Conservation (phyloP, 2,113 vertebrate genomes). For the Aviceda subcristata region DNA sequence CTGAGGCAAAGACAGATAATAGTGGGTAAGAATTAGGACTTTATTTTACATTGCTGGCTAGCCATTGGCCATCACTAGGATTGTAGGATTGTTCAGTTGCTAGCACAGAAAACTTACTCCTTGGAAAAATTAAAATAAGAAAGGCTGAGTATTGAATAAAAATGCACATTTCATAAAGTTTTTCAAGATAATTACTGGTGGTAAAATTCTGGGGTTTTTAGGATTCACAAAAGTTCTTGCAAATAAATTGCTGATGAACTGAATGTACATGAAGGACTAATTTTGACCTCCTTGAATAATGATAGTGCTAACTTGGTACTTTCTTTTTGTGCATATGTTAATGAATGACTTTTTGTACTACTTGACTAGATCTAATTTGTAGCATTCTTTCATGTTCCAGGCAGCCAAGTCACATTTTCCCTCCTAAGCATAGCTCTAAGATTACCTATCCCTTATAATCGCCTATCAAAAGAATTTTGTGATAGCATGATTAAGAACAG, state of each 20-base stretch:
- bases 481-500: not conserved
- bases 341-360: constrained; percentile 30
- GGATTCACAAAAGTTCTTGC: not conserved
- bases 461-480: not conserved
- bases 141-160: not conserved
- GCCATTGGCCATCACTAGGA: not conserved
- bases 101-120: not conserved
- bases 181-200: not conserved
- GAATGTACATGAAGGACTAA: constrained; percentile 42
- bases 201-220: not conserved
- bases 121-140: not conserved
- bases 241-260: constrained; percentile 37
- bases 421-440: not conserved
- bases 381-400: constrained; percentile 9
- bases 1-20: not conserved
- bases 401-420: not conserved
- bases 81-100: not conserved
- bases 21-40: not conserved
- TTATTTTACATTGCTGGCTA: not conserved
- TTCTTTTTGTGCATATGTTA: constrained; percentile 21
- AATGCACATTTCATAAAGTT: not conserved
- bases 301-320: not conserved
- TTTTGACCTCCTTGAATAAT: constrained; percentile 49
- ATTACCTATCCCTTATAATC: constrained; percentile 8
- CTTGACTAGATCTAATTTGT: constrained; percentile 37